Evolutionary conservation across 1,140 invertebrate genomes (phyloP).

Genomic region (Panagrolaimus sp.): DNA sequence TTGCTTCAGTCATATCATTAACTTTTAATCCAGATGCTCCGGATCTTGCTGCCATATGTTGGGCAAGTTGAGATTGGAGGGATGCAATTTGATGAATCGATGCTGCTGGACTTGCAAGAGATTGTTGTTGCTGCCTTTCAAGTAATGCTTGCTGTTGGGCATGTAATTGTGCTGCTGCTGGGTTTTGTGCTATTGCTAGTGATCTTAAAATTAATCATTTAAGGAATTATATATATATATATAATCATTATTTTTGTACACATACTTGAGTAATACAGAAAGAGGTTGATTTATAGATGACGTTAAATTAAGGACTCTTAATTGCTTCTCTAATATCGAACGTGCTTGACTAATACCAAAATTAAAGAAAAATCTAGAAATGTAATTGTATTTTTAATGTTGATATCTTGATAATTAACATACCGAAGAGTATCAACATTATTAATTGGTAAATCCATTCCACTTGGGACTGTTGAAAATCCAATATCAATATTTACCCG

Average conservation of each 20-base stretch:
- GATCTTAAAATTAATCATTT: no score
- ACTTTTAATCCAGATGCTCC: neutral
- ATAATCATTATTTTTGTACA: no score
- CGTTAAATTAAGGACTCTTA: neutral
- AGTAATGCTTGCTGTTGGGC: neutral
- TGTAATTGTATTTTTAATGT: no score
- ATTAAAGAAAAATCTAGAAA: constrained; percentile 46
- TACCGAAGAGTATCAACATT: constrained; percentile 48
- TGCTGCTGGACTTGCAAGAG: neutral
- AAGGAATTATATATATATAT: no score
- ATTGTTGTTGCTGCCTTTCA: neutral
- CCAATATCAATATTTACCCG: constrained; percentile 45
- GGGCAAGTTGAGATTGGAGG: neutral
- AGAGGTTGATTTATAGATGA: neutral
- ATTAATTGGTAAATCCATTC: constrained; percentile 47
- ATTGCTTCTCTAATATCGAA: constrained; percentile 19
- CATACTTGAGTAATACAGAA: constrained; percentile 1
- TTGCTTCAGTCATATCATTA: constrained; percentile 1
- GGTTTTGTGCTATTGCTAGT: no score
- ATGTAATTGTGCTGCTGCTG: neutral
- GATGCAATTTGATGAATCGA: neutral
- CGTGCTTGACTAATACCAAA: constrained; percentile 48
- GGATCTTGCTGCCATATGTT: neutral
- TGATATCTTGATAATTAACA: neutral
- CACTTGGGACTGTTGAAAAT: constrained; percentile 38